A percentile compares a stretch with the other conserved stretches of the same genome.
These are phyloP conservation scores for Pogonocherus hispidulus DNA, from an alignment of 2,888 invertebrate genomes.

Conservation along the genomic window DNA sequence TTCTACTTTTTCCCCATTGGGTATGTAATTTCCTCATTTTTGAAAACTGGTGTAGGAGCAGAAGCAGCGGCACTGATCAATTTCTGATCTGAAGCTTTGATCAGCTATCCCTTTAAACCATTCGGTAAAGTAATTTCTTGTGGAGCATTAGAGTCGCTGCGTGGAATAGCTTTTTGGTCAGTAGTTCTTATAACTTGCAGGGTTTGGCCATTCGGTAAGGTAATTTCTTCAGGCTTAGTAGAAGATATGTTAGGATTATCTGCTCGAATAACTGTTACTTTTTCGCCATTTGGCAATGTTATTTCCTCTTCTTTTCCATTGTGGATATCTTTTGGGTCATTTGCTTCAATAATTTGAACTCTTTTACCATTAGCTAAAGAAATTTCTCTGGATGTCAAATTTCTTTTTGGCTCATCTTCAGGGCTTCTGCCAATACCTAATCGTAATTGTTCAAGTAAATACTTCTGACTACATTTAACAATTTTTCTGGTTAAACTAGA, in stretches of 20 bases:
- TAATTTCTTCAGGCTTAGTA: background rate
- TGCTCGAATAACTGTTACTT: conserved; percentile 79
- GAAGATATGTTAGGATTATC: conserved; percentile 71
- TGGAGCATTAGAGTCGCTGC: conserved; percentile 70
- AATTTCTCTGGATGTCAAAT: conserved; percentile 81
- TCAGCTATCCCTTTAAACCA: conserved; percentile 81
- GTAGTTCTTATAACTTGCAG: conserved; percentile 74
- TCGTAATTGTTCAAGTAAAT: conserved; percentile 82
- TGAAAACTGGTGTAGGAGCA: conserved; percentile 41
- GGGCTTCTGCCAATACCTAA: conserved; percentile 80
- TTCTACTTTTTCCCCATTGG: conserved; percentile 64
- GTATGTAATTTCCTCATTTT: conserved; percentile 62
- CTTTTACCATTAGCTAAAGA: conserved; percentile 82
- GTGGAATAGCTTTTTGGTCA: conserved; percentile 47
- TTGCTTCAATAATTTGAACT: conserved; percentile 75
- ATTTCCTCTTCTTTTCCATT: conserved; percentile 65
- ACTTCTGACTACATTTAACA: too few relatives aligned
- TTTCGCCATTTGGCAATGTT: conserved; percentile 79
- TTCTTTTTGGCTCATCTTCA: conserved; percentile 76
- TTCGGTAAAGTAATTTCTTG: conserved; percentile 80
- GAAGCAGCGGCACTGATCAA: conserved; percentile 42
- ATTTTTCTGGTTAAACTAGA: too few relatives aligned
- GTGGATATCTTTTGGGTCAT: conserved; percentile 54
- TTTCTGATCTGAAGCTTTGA: conserved; percentile 65
- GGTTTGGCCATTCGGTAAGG: conserved; percentile 73